Base-by-base conservation (phyloP, 2,797 vertebrate species). In the Glyptemys insculpta region DNA sequence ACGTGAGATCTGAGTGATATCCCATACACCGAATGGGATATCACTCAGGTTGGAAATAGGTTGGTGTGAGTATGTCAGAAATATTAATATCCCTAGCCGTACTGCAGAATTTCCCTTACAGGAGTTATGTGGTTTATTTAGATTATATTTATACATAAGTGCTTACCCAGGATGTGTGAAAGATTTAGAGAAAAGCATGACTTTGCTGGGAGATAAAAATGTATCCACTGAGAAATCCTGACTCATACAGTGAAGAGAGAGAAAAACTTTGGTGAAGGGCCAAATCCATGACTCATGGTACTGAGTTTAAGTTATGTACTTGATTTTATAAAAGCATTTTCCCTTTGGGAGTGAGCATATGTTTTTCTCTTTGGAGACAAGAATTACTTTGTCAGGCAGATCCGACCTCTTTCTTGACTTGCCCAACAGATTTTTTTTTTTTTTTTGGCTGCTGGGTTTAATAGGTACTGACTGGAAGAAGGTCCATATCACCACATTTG, bases 221-320 rank as follows among this genome's bases (percentile, higher is more conserved):
- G 88, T 86, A 92, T 92, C 72, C 3, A 37, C 57, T 47, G 82
- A 94, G 65, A 57, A n/a, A 78, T 78, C 74, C 44, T 78, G 74
- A 16, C 57, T 87, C 78, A 84, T 37, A 31, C 10, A 1, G 0
- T 37, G 88, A 95, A 41, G 8, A 87, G 78, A 90, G 81, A 16
- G 31, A 80, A 82, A 54, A 72, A 41, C 53, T 86, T 92, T 94
- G 50, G 93, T 82, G 85, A 88, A 52, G 83, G 92, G 94, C 89
- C 92, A 95, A 92, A 89, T 12, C 49, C 0, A 0, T 95, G 90
- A 93, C 90, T 95, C 88, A 81, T 78, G 81, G 62, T 53, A 34
- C 18, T 27, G 19, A 88, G 79, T 85, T 91, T 93, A 96, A 87
- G 25, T 83, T 87, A 1, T 5, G 18, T n/a, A 16, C 68, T 94